phyloP scores from a whole-genome alignment of 2,113 vertebrate genomes.

The Ochotona princeps region DNA sequence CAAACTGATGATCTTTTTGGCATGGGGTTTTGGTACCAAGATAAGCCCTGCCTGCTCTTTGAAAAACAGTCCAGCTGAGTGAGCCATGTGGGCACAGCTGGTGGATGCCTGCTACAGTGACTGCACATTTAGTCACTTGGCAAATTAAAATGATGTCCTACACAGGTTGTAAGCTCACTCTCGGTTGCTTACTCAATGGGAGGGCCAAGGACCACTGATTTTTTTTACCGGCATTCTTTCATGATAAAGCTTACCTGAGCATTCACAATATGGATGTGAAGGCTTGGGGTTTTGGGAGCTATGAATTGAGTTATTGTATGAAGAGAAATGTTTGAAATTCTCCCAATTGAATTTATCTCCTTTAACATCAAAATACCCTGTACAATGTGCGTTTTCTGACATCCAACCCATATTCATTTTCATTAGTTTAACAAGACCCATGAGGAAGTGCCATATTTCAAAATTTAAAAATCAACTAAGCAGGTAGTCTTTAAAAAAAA shows the following conservation, averaged over 20 bases:
- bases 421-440: not conserved
- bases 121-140: constrained; percentile 73
- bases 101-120: constrained; percentile 1
- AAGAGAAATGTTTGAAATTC: not conserved
- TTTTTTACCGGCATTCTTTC: constrained; percentile 7
- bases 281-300: not conserved
- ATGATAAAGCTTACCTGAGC: constrained; percentile 47
- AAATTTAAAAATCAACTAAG: not conserved
- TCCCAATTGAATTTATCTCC: not conserved
- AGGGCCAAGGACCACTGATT: constrained; percentile 47
- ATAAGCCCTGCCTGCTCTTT: constrained; percentile 63
- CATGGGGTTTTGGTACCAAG: not conserved
- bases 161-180: constrained; percentile 56
- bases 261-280: constrained; percentile 17
- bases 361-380: not conserved
- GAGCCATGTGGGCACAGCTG: constrained; percentile 78
- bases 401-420: not conserved
- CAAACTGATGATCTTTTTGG: not conserved
- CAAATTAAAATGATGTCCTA: constrained; percentile 77
- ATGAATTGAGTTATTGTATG: constrained; percentile 11
- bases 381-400: not conserved
- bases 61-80: constrained; percentile 70
- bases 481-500: not conserved
- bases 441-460: not conserved
- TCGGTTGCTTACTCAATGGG: not conserved